Evolutionary conservation across 23 tunicate genomes (phyloP), one percentile per base, ranked within the genome.

Genomic region (Clavelina lepadiformis): DNA sequence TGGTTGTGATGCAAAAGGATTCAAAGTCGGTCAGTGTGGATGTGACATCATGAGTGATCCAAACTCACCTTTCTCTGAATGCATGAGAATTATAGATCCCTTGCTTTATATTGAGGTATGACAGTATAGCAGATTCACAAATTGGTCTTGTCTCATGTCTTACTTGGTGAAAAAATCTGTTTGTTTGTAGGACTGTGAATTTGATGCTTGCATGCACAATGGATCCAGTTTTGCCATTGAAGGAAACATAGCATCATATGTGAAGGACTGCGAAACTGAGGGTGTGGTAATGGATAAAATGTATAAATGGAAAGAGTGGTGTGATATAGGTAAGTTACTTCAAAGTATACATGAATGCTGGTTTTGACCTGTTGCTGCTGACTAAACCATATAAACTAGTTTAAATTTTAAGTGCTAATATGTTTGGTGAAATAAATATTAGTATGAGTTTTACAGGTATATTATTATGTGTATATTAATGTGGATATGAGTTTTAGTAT

Each of bases 131-230:
- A 20, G 24, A 19, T 56, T 28, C 0, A 25, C 23, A 28, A 18
- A 0, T 0, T n/a, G n/a, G n/a, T n/a, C n/a, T n/a, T n/a, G n/a
- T n/a, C n/a, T n/a, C 44, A 13, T 65, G 31, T 0, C 13, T 55
- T 22, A n/a, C 27, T 25, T 23, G 61, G 13, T 18, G 23, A 27
- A 61, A 31, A 19, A 32, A 31, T 18, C 51, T 61, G 29, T n/a
- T 13, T 37, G 5, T 64, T 7, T 26, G 6, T 32, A 76, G 82
- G 73, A 65, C 52, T 76, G 82, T 33, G 28, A 67, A 31, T 76
- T 76, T 51, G 82, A 76, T 67, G 82, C 82, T 2, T 76, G 82
- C 54, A 44, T 76, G 49, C 33, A 36, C 28, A 47, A 34, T 34
- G 82, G 82, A n/a, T 31, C 33, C 21, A 36, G 44, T 15, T 32